Evolutionary conservation across 2,888 invertebrate species (phyloP).

Genomic region (Incurvaria masculella): DNA sequence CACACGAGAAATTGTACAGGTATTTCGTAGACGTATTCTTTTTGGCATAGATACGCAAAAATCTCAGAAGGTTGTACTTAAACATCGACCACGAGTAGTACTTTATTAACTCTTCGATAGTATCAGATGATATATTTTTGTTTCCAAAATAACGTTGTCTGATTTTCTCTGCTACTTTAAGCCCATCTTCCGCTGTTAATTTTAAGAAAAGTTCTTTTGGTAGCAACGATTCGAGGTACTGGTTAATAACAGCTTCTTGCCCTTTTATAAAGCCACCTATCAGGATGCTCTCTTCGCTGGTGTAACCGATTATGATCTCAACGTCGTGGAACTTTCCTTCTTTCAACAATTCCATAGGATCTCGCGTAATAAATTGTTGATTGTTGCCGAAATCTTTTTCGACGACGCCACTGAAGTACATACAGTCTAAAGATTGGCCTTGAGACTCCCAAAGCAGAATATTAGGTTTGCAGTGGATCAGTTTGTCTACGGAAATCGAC

Average conservation of each 20-base stretch:
- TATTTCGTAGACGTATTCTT: slow-evolving; percentile 3
- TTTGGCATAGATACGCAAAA: background rate
- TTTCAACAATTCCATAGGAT: background rate
- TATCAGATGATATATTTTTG: background rate
- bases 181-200: background rate
- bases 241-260: background rate
- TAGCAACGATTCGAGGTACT: background rate
- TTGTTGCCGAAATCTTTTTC: slow-evolving; percentile 12
- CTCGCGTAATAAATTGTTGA: background rate
- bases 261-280: no score
- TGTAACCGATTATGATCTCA: background rate
- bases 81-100: background rate
- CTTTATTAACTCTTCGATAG: background rate
- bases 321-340: background rate
- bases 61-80: background rate
- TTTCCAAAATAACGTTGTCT: background rate
- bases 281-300: background rate
- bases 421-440: no score
- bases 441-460: slow-evolving; percentile 21
- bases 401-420: background rate
- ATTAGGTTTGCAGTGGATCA: slow-evolving; percentile 21
- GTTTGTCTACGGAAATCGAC: slow-evolving; percentile 22
- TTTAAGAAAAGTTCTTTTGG: background rate
- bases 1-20: slow-evolving; percentile 13
- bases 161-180: background rate